A percentile compares a stretch with the other conserved stretches of the same genome.
Conservation (phyloP, 2,888 invertebrate species). For the Latrodectus elegans region DNA sequence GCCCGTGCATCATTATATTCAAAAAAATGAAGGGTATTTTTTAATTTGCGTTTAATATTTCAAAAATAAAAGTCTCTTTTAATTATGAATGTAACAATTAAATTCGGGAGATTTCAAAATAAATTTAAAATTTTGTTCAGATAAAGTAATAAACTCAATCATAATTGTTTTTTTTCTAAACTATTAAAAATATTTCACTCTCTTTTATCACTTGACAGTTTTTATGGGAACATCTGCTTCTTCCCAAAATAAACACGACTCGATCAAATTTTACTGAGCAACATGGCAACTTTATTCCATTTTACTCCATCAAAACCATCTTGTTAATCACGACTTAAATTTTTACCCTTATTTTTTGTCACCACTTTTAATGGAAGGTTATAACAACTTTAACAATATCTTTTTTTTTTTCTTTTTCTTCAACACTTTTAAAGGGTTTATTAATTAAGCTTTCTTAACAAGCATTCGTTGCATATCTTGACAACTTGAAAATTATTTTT, state of each 20-base stretch:
- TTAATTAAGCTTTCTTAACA: constrained; percentile 61
- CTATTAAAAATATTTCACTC: not conserved
- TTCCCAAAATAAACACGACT: not conserved
- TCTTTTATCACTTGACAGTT: not conserved
- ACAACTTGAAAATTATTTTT: constrained; percentile 46
- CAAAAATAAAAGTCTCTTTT: too few species aligned
- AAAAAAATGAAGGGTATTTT: too few species aligned
- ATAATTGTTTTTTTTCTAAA: too few species aligned
- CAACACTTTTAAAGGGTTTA: constrained; percentile 22
- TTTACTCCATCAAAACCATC: not conserved
- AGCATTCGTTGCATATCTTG: constrained; percentile 24
- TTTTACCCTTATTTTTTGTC: constrained; percentile 18
- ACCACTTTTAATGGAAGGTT: constrained; percentile 22
- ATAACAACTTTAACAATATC: constrained; percentile 11
- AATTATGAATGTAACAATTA: too few species aligned
- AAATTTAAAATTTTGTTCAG: too few species aligned
- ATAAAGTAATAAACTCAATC: too few species aligned
- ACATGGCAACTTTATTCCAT: not conserved
- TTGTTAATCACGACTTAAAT: not conserved
- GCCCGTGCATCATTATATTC: too few species aligned
- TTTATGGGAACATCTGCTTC: not conserved
- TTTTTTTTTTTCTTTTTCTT: constrained; percentile 4
- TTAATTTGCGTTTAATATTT: too few species aligned
- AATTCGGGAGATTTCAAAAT: too few species aligned
- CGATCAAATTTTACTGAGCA: not conserved